Conservation (phyloP, 2,888 invertebrate genomes). For the Galeruca laticollis region DNA sequence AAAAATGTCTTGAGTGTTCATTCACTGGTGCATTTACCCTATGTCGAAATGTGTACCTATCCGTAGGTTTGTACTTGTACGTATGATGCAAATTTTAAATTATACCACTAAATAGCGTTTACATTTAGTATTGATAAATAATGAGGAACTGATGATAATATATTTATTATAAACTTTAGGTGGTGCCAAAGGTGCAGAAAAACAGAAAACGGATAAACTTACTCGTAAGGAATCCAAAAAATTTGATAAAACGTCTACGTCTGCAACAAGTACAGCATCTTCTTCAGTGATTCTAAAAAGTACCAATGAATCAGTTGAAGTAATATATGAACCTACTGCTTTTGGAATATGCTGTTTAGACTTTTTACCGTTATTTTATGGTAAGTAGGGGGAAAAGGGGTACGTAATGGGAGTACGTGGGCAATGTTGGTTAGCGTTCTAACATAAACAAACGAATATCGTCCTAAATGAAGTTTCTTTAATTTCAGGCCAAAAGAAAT, state of each 20-base stretch:
- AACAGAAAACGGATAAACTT: not conserved
- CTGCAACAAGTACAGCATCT: not conserved
- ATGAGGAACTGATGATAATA: constrained; percentile 7
- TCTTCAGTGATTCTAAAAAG: not conserved
- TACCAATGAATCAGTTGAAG: not conserved
- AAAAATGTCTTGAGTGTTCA: too few species aligned
- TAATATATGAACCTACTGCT: constrained; percentile 17
- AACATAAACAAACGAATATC: too few species aligned
- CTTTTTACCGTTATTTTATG: constrained; percentile 45
- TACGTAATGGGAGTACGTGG: too few species aligned
- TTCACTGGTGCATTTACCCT: too few species aligned
- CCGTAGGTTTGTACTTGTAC: too few species aligned
- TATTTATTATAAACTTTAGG: not conserved
- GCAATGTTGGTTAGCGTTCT: too few species aligned
- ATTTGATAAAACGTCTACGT: not conserved
- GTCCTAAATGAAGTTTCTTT: constrained; percentile 5
- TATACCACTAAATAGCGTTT: too few species aligned
- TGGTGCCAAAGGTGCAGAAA: not conserved
- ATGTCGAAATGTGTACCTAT: too few species aligned
- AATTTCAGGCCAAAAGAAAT: constrained; percentile 45
- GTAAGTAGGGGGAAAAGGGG: too few species aligned
- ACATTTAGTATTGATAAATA: not conserved
- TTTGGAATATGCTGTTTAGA: constrained; percentile 55
- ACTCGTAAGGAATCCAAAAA: not conserved
- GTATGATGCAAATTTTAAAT: too few species aligned